A percentile compares a stretch with the other conserved stretches of the same genome.
Conservation (phyloP, 1,140 invertebrate genomes). For the Acromyrmex heyeri region DNA sequence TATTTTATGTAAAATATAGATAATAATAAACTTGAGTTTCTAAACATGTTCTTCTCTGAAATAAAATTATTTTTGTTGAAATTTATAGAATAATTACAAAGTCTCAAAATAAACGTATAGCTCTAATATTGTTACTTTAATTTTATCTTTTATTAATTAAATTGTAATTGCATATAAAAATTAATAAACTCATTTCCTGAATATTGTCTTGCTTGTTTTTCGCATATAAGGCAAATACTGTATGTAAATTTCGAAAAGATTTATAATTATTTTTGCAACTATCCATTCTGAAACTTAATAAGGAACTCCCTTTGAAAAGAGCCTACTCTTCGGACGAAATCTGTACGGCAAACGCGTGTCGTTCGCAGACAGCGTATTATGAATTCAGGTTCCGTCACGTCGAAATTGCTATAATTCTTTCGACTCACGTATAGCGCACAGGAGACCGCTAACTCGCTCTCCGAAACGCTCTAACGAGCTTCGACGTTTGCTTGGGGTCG, state of each 20-base stretch:
- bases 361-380: conserved; percentile 69
- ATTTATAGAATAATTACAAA: background rate
- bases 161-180: background rate
- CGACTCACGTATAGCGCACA: conserved; percentile 79
- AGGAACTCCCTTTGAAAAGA: background rate
- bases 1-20: background rate
- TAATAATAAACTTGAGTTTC: conserved; percentile 15
- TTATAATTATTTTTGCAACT: background rate
- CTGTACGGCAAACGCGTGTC: conserved; percentile 57
- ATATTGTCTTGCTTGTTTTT: background rate
- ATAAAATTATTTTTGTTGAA: background rate
- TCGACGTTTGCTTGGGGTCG: conserved; percentile 81
- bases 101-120: background rate
- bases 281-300: background rate
- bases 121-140: background rate
- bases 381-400: conserved; percentile 68
- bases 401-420: conserved; percentile 84
- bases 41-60: background rate
- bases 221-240: too few species aligned
- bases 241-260: background rate
- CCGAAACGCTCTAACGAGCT: conserved; percentile 82
- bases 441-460: conserved; percentile 74
- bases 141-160: background rate
- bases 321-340: conserved; percentile 25
- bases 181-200: background rate